Evolutionary conservation across 2,113 vertebrate species (phyloP).

Genomic region (Pterocles orientalis): DNA sequence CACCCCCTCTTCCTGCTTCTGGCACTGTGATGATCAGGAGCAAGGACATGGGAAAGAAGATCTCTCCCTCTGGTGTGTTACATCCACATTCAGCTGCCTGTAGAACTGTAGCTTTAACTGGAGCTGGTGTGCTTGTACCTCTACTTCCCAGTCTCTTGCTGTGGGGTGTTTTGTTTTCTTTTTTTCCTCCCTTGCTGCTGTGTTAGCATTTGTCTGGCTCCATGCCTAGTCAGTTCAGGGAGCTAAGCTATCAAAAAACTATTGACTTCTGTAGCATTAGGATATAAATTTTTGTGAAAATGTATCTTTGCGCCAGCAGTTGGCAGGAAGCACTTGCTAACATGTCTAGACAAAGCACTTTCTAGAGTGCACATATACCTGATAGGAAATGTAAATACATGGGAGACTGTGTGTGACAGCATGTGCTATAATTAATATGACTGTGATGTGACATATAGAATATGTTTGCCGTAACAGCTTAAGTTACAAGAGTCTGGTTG

Average conservation of each 20-base stretch:
- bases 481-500: not conserved
- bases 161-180: not conserved
- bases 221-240: not conserved
- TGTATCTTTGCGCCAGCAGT: not conserved
- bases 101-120: not conserved
- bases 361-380: not conserved
- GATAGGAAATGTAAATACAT: not conserved
- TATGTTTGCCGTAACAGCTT: not conserved
- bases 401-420: not conserved
- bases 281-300: not conserved
- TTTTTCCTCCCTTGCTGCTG: not conserved
- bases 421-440: not conserved
- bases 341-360: not conserved
- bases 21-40: not conserved
- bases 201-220: not conserved
- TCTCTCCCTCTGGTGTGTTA: not conserved
- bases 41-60: not conserved
- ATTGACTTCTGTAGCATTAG: not conserved
- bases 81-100: not conserved
- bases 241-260: not conserved
- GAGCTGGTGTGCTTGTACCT: not conserved
- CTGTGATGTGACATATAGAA: not conserved
- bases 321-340: not conserved
- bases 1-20: not conserved
- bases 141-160: not conserved